phyloP scores from a whole-genome alignment of 2,113 vertebrate species.

The Xenus cinereus region DNA sequence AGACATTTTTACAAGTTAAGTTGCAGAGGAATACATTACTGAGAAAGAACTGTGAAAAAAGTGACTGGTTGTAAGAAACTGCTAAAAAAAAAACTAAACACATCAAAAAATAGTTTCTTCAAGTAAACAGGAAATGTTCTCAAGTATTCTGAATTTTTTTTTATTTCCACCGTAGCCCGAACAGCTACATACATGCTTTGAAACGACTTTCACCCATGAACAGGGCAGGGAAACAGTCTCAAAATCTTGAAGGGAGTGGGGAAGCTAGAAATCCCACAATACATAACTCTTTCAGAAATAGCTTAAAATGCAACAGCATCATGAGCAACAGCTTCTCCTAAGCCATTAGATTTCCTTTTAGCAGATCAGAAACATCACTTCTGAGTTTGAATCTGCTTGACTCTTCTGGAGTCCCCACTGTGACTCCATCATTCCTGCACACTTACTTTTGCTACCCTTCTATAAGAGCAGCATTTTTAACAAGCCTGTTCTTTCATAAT shows the following conservation, averaged over 20 bases:
- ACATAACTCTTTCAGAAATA: background rate
- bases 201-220: background rate
- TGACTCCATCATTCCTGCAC: background rate
- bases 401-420: background rate
- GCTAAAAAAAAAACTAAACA: background rate
- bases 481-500: background rate
- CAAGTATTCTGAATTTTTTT: background rate
- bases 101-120: background rate
- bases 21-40: background rate
- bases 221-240: background rate
- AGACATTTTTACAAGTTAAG: background rate
- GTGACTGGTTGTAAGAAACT: background rate
- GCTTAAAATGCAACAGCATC: background rate
- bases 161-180: accelerated
- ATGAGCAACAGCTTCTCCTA: background rate
- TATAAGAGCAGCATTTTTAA: background rate
- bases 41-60: background rate
- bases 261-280: background rate
- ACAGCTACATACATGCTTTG: background rate
- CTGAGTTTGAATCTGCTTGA: background rate
- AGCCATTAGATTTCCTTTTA: background rate
- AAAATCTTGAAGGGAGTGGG: accelerated
- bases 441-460: background rate
- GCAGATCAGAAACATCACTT: background rate
- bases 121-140: background rate